Base-by-base conservation (phyloP, 2,113 vertebrate species). In the Crocuta crocuta region DNA sequence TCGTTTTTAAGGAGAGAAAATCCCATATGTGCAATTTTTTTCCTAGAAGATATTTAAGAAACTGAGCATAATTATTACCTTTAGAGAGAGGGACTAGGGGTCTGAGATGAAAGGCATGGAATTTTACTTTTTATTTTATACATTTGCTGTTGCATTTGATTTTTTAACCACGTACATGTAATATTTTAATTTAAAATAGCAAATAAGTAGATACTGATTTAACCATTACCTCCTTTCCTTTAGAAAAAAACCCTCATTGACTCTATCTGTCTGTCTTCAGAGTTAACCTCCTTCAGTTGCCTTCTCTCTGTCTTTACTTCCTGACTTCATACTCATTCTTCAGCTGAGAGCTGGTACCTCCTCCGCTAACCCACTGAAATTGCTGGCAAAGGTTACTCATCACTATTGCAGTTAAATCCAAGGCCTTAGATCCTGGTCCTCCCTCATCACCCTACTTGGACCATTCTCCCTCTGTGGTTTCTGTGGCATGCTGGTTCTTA, bases 51-150 rank as follows among this genome's bases (percentile, higher is more conserved):
- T 33, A 73, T n/a, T 39, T n/a, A 21, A 84, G 21, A 74, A 92
- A 85, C 61, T 58, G 17, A 84, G 68, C 39, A 76, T 76, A 90
- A 61, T 24, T 55, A 5, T 90, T 81, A 89, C 65, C 48, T 90
- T 53, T 70, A 63, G 89, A 74, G 48, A 80, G 13, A 93, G 58
- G 35, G 31, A 70, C 33, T 23, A 21, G n/a, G 16, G 66, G 26
- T 61, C 31, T 68, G 35, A 83, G 58, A 94, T 71, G 48, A 89
- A 85, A 78, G 33, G 3, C 21, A 55, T 15, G 3, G 28, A 70
- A 93, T 82, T 81, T 89, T 71, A 73, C n/a, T 89, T 89, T 92
- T n/a, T 55, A 11, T 65, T 92, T 73, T 82, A 68, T 33, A 48
- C 23, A 55, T 73, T 58, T 93, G 39, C 74, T 71, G 11, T 23